Evolutionary conservation across 2,113 vertebrate genomes (phyloP).

Genomic region (Gymnogyps californianus): DNA sequence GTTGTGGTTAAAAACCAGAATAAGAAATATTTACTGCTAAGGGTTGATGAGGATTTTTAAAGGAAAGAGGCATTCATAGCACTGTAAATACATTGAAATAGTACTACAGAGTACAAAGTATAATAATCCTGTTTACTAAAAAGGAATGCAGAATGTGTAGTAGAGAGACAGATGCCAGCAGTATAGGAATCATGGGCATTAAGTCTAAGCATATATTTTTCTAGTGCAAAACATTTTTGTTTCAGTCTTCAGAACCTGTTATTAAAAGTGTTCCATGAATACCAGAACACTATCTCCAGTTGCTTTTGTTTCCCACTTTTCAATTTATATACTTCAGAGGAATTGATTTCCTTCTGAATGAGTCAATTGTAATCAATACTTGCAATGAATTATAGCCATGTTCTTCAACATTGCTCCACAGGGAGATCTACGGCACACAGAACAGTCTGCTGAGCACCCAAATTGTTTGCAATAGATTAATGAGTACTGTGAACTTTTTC

Average conservation of each 20-base stretch:
- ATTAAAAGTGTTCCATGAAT: background rate
- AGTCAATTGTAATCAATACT: constrained; percentile 21
- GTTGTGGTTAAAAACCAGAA: background rate
- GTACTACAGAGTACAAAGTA: background rate
- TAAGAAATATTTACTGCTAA: background rate
- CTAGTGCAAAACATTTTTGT: background rate
- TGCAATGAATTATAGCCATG: background rate
- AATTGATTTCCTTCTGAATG: constrained; percentile 26
- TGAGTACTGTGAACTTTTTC: background rate
- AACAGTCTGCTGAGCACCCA: background rate
- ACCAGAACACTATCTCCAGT: background rate
- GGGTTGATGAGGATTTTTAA: background rate
- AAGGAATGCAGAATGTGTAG: background rate
- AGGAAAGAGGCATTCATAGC: background rate
- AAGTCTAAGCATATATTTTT: background rate
- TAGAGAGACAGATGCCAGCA: background rate
- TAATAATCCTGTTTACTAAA: background rate
- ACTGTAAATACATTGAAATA: background rate
- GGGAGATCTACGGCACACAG: background rate
- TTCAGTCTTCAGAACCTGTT: background rate
- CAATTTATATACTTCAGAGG: background rate
- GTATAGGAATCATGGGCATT: background rate
- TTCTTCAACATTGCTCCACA: background rate
- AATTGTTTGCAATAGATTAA: background rate
- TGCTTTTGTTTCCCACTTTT: background rate